Percentiles rank a stretch among this genome's conserved stretches.
Evolutionary conservation across 2,797 vertebrate genomes (phyloP).

Genomic region (Anas acuta): DNA sequence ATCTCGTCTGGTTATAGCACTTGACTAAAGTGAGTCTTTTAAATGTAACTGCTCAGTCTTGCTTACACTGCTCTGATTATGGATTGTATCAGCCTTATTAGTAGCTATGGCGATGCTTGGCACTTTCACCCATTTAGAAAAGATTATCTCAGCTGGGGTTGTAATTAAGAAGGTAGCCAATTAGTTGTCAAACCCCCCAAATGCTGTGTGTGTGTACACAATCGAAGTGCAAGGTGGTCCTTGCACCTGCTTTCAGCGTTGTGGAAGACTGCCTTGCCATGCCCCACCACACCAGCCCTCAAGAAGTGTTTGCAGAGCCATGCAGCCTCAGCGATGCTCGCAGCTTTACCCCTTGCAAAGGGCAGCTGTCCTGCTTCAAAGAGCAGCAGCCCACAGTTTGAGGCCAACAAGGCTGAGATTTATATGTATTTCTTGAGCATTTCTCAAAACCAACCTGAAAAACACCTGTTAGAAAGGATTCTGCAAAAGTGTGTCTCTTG

Average conservation of each 20-base stretch:
- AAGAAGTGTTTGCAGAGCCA: not conserved
- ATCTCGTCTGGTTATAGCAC: not conserved
- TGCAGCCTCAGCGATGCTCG: not conserved
- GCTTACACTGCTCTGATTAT: not conserved
- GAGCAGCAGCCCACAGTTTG: not conserved
- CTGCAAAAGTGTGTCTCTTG: not conserved
- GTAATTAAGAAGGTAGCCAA: not conserved
- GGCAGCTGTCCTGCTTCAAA: not conserved
- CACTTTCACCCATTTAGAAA: not conserved
- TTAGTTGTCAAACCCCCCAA: not conserved
- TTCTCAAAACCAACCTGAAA: not conserved
- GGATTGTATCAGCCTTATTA: not conserved
- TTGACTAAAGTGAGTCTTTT: not conserved
- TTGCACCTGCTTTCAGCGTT: not conserved
- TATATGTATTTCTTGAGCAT: not conserved
- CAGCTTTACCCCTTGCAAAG: not conserved
- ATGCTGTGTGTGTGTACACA: not conserved
- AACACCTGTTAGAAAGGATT: not conserved
- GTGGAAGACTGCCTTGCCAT: not conserved
- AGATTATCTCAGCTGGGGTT: not conserved
- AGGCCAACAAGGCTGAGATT: not conserved
- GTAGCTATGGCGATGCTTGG: slow-evolving; percentile 17
- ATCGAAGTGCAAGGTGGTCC: not conserved
- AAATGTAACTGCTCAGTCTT: fast-evolving
- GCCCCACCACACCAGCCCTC: not conserved